phyloP scores from a whole-genome alignment of 2,888 invertebrate species.

The Catocala fraxini region DNA sequence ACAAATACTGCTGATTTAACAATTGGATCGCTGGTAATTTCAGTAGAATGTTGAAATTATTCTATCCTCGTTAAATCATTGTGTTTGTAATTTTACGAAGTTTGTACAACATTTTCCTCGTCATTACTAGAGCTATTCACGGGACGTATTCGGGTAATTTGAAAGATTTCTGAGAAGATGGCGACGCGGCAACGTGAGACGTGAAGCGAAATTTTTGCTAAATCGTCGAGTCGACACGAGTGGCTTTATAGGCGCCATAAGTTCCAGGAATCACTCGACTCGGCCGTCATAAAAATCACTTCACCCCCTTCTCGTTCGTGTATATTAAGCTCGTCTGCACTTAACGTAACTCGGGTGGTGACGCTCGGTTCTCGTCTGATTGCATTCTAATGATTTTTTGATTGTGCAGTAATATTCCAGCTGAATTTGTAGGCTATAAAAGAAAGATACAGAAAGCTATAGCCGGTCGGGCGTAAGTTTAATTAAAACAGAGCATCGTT shows the following conservation, averaged over 20 bases:
- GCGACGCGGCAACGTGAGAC: constrained; percentile 54
- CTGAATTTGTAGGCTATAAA: constrained; percentile 50
- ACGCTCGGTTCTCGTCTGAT: constrained; percentile 44
- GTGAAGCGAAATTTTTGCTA: constrained; percentile 72
- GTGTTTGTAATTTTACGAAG: constrained; percentile 67
- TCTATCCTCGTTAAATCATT: constrained; percentile 64
- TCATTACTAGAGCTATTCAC: constrained; percentile 76
- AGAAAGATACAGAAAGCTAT: constrained; percentile 51
- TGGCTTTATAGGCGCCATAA: constrained; percentile 82
- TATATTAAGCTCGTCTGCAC: constrained; percentile 58
- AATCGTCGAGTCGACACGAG: constrained; percentile 78
- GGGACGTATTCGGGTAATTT: constrained; percentile 77
- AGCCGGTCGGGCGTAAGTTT: constrained; percentile 63
- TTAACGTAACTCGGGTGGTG: constrained; percentile 51
- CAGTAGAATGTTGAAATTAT: constrained; percentile 45
- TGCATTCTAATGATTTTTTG: constrained; percentile 51
- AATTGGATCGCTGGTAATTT: constrained; percentile 21
- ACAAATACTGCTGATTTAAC: constrained; percentile 1
- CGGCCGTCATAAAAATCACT: constrained; percentile 79
- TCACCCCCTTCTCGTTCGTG: constrained; percentile 57
- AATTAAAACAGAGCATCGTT: constrained; percentile 77
- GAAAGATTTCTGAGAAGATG: constrained; percentile 67
- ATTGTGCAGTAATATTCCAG: constrained; percentile 49
- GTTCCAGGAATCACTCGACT: constrained; percentile 75
- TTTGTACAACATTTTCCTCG: constrained; percentile 68